Conservation (phyloP, 2,113 vertebrate species). For the Forbesichthys papilliferus region DNA sequence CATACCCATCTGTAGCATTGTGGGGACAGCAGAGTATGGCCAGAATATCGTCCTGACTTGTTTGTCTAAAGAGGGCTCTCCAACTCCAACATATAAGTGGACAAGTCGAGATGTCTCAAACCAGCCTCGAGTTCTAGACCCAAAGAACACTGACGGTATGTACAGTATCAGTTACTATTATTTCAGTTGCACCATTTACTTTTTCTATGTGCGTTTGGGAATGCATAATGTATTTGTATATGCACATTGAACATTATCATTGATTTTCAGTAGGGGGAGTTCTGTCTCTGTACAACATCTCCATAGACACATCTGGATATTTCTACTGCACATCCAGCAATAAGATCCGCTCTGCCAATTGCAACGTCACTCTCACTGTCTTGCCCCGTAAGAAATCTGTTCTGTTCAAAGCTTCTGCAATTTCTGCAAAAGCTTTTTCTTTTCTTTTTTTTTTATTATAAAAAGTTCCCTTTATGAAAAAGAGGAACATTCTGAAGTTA, state of each 20-base stretch:
- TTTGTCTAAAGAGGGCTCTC: slow-evolving; percentile 83
- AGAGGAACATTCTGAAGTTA: too few relatives aligned
- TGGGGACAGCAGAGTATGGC: slow-evolving; percentile 78
- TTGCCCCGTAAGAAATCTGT: slow-evolving; percentile 76
- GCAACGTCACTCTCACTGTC: slow-evolving; percentile 83
- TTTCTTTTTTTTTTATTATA: background rate
- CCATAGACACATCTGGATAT: slow-evolving; percentile 80
- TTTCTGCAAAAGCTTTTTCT: background rate
- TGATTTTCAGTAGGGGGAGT: slow-evolving; percentile 60
- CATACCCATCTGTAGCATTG: slow-evolving; percentile 74
- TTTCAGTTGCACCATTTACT: background rate
- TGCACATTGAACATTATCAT: background rate
- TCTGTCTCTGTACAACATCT: slow-evolving; percentile 82
- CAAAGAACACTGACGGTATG: slow-evolving; percentile 59
- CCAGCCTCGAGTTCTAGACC: slow-evolving; percentile 7
- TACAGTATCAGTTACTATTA: background rate
- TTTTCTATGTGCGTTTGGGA: background rate
- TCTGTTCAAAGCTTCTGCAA: background rate
- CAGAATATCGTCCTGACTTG: slow-evolving; percentile 85
- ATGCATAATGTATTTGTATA: slow-evolving; percentile 1
- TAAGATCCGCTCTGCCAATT: slow-evolving; percentile 57
- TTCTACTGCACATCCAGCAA: slow-evolving; percentile 85
- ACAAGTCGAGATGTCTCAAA: slow-evolving; percentile 59
- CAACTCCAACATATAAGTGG: slow-evolving; percentile 84
- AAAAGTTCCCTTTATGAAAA: too few relatives aligned